Percentiles rank a stretch among this genome's conserved stretches.
Conservation (phyloP, 2,113 vertebrate genomes). For the Syngnathus typhle region DNA sequence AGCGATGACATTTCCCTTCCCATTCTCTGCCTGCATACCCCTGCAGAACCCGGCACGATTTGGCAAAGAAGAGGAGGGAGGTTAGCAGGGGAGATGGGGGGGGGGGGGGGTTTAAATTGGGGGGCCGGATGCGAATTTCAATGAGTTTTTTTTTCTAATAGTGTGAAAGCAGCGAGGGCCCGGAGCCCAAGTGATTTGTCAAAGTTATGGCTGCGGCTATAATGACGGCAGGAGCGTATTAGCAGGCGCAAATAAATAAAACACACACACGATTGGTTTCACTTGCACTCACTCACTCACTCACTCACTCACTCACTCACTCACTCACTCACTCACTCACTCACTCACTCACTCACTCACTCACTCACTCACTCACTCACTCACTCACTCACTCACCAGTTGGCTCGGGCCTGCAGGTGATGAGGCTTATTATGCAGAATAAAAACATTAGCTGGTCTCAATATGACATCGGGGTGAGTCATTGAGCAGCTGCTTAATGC, state of each 20-base stretch:
- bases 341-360: background rate
- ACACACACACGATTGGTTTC: slow-evolving; percentile 51
- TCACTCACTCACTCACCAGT: background rate
- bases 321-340: background rate
- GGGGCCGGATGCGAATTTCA: slow-evolving; percentile 67
- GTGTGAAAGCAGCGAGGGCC: slow-evolving; percentile 69
- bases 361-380: background rate
- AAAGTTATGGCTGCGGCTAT: slow-evolving; percentile 72
- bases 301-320: too few species aligned
- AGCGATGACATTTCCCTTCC: slow-evolving; percentile 62
- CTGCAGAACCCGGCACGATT: slow-evolving; percentile 44
- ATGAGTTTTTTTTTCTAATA: slow-evolving; percentile 77
- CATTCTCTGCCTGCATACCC: slow-evolving; percentile 54
- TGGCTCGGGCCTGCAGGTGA: background rate
- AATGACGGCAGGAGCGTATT: slow-evolving; percentile 76
- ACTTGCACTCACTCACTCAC: background rate
- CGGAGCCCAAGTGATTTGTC: slow-evolving; percentile 74
- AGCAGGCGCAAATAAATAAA: slow-evolving; percentile 63
- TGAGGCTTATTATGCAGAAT: background rate
- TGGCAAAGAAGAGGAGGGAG: slow-evolving; percentile 18
- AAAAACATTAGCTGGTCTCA: background rate
- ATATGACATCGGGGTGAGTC: background rate
- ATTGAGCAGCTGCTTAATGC: background rate
- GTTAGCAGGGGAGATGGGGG: slow-evolving; percentile 3
- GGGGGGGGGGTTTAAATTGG: slow-evolving; percentile 19